These are phyloP conservation scores for Phrynocephalus vlangalii DNA, from an alignment of 2,797 vertebrate species.

Conservation along the genomic window DNA sequence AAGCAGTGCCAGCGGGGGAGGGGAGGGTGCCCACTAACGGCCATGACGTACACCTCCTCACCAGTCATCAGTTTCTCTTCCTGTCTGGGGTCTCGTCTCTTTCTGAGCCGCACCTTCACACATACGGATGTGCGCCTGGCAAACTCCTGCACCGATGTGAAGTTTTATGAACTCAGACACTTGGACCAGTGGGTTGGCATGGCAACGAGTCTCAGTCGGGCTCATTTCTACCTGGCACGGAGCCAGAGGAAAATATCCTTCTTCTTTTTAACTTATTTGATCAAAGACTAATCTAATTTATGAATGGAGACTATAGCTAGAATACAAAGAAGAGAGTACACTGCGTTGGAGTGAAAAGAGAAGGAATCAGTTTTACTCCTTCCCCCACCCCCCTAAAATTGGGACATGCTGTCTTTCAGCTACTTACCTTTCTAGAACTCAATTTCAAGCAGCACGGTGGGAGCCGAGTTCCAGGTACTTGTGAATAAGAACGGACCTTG, in stretches of 20 bases:
- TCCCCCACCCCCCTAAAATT: not conserved
- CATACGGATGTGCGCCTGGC: constrained; percentile 53
- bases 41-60: constrained; percentile 57
- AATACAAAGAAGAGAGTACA: constrained; percentile 67
- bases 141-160: constrained; percentile 79
- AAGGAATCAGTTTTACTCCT: constrained; percentile 61
- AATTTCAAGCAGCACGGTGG: constrained; percentile 55
- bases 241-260: constrained; percentile 79
- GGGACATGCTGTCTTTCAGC: constrained; percentile 58
- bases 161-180: constrained; percentile 76
- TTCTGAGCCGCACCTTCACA: constrained; percentile 35
- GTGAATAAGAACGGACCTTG: constrained; percentile 44
- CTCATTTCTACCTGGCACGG: constrained; percentile 87
- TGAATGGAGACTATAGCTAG: constrained; percentile 79
- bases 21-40: constrained; percentile 50
- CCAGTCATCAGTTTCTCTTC: constrained; percentile 69
- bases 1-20: constrained; percentile 16
- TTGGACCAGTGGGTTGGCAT: constrained; percentile 74
- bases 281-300: constrained; percentile 83
- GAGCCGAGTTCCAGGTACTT: constrained; percentile 52
- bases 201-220: constrained; percentile 72
- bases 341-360: constrained; percentile 59
- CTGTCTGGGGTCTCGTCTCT: constrained; percentile 54
- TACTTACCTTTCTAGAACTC: constrained; percentile 61
- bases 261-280: constrained; percentile 84